Evolutionary conservation across 2,888 invertebrate species (phyloP).

Genomic region (Ochropleura leucogaster): DNA sequence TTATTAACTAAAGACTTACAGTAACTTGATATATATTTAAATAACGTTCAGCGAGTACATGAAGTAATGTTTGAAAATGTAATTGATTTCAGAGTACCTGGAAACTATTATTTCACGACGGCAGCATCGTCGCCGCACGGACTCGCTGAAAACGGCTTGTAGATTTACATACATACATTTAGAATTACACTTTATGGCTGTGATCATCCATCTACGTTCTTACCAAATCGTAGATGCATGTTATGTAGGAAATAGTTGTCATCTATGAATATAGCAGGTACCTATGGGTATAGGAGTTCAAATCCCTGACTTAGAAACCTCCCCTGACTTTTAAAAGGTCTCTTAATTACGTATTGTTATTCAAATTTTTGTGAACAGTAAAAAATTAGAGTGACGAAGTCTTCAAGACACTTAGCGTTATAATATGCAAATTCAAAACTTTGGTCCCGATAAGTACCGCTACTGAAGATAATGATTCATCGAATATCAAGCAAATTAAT

Average conservation of each 20-base stretch:
- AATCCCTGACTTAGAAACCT: not conserved
- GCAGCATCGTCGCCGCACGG: slow-evolving; percentile 78
- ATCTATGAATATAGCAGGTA: not conserved
- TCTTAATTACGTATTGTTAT: not conserved
- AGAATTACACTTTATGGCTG: slow-evolving; percentile 53
- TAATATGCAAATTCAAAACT: slow-evolving; percentile 56
- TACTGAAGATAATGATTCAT: slow-evolving; percentile 76
- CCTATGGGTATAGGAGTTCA: not conserved
- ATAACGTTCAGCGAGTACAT: too few relatives aligned
- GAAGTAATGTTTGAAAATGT: slow-evolving; percentile 29
- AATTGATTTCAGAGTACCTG: slow-evolving; percentile 75
- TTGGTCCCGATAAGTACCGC: slow-evolving; percentile 62
- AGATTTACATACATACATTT: slow-evolving; percentile 45
- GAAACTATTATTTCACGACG: slow-evolving; percentile 83
- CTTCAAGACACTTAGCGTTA: slow-evolving; percentile 25
- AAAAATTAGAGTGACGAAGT: slow-evolving; percentile 6
- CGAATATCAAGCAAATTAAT: slow-evolving; percentile 76
- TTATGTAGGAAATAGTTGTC: slow-evolving; percentile 12
- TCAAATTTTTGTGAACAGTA: not conserved
- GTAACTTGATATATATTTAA: not conserved
- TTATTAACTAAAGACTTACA: not conserved
- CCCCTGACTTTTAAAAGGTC: not conserved
- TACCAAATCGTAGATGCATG: slow-evolving; percentile 17
- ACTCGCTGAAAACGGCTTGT: slow-evolving; percentile 79
- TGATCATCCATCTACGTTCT: slow-evolving; percentile 51